phyloP scores from a whole-genome alignment of 2,113 vertebrate genomes.

The Amblyornis subalaris region DNA sequence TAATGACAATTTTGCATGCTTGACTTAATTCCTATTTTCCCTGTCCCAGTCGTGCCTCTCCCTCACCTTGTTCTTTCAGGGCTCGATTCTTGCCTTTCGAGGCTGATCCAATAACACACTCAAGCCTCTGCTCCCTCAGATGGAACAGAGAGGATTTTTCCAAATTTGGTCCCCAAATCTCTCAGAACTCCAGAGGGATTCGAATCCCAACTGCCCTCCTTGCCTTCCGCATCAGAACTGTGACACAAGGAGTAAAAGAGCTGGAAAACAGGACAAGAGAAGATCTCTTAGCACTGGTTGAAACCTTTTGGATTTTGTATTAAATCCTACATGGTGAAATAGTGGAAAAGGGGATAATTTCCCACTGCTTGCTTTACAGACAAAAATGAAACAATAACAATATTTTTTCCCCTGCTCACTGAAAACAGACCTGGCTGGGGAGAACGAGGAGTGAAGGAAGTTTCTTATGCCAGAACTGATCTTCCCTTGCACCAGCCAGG shows the following conservation, averaged over 20 bases:
- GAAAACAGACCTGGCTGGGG: neutral
- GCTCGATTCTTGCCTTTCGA: neutral
- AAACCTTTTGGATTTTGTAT: neutral
- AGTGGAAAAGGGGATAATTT: neutral
- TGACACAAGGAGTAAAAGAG: neutral
- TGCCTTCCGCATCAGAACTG: neutral
- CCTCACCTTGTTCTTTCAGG: slow-evolving; percentile 8
- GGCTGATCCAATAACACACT: neutral
- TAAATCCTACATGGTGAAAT: neutral
- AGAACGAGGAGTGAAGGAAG: neutral
- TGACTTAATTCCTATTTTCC: slow-evolving; percentile 40
- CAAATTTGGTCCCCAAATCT: neutral
- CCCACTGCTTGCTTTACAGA: neutral
- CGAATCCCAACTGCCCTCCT: neutral
- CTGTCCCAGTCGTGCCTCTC: neutral
- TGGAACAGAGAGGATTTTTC: neutral
- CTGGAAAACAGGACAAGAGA: neutral
- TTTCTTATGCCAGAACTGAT: neutral
- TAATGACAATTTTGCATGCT: slow-evolving; percentile 60
- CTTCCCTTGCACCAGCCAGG: fast-evolving
- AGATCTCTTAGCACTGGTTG: neutral
- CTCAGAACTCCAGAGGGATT: neutral
- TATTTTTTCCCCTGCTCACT: neutral
- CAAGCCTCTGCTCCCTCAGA: neutral
- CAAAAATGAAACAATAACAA: neutral